Evolutionary conservation across 2,888 invertebrate species (phyloP), one percentile per base, ranked within the genome.

Genomic region (Onchidella celtica): DNA sequence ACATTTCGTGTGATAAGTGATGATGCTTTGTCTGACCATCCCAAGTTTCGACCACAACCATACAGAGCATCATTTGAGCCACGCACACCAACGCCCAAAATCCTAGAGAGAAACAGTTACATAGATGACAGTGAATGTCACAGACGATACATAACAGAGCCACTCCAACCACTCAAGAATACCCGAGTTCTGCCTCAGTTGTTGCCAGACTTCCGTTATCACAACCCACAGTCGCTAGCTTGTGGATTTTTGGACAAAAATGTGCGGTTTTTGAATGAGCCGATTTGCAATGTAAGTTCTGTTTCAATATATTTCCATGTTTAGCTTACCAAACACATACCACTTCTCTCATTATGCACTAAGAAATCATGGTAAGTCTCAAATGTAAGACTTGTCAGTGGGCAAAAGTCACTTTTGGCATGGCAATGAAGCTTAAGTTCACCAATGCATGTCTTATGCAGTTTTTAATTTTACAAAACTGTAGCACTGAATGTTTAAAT

Each of bases 201-300:
- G 6, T 75, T 83, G 1, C 27, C 77, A 47, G 90, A 90, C 75
- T 84, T 84, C 75, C 77, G 91, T 76, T 84, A 85, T 29, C 84
- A 92, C 82, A 86, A 87, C 40, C 92, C 92, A 6, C 91, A 91
- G 73, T 89, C 91, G n/a, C 82, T 78, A 9, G 85, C 85, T 17
- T 91, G 90, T 81, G 88, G 88, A 14, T 92, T 92, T 85, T 85
- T 92, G 6, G 80, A 90, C n/a, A 88, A 90, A 55, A 90, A 92
- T 88, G 92, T 91, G 2, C 80, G 88, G 29, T 83, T 90, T 6
- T 83, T 92, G 59, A 91, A 91, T 85, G 92, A 91, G 69, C 92
- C 92, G 21, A 86, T 92, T 24, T 92, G 92, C 84, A 87, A 88
- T 83, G 84, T 84, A 77, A 80, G 84, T 77, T 4, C 34, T 17